Evolutionary conservation across 2,113 vertebrate genomes (phyloP), one percentile per base, ranked within the genome.

Genomic region (Garra rufa): DNA sequence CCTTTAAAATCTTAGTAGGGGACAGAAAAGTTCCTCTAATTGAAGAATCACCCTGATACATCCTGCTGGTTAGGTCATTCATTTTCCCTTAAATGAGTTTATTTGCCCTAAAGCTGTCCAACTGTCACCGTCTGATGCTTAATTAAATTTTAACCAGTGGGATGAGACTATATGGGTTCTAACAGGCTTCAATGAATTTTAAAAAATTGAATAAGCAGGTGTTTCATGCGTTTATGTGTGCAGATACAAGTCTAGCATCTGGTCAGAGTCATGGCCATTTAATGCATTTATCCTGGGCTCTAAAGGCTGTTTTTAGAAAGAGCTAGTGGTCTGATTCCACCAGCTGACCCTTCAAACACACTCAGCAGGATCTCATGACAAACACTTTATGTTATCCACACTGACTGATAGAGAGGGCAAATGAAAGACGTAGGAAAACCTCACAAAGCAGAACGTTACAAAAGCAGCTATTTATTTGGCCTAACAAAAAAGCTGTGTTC

Each of bases 71-170:
- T 65, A 17, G 73, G 46, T 71, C 38, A 61, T 79, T 74, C 34
- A 19, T 41, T 65, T 86, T 44, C 63, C 48, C 65, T 43, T 6
- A 48, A 81, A 50, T 52, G 10, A 70, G 46, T 67, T 76, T 34
- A 71, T 82, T 87, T 57, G 43, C 14, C 71, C 77, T 82, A 41
- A n/a, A 84, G 61, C 83, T 61, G 50, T 15, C 21, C n/a, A 59
- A 81, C 46, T 59, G 63, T 65, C 50, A 61, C 48, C 9, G 28
- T 26, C 76, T 77, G 83, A 85, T 52, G 73, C 83, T 19, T 63
- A 67, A 73, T 79, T 61, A 63, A 9, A 80, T 79, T 79, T 65
- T 65, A 43, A 61, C 77, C 65, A 19, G 52, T 76, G 77, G 71
- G 50, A 76, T 52, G 50, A 38, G 71, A 81, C 79, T 61, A 19